phyloP scores from a whole-genome alignment of 2,113 vertebrate species.

The Anhinga anhinga region DNA sequence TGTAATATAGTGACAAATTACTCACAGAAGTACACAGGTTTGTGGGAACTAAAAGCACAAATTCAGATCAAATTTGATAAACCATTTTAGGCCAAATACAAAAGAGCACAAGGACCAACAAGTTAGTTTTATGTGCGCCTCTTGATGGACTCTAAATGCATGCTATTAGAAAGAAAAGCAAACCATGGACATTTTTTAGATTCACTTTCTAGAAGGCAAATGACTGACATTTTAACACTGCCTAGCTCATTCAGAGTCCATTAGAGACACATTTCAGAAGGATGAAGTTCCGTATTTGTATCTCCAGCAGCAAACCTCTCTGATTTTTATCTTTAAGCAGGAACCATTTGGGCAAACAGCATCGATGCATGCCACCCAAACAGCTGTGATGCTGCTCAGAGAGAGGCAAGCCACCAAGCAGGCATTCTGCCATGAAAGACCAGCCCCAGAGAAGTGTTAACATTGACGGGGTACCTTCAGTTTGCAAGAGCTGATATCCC shows the following conservation, averaged over 20 bases:
- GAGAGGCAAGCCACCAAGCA: not conserved
- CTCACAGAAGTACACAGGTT: not conserved
- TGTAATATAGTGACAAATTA: not conserved
- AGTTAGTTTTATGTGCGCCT: not conserved
- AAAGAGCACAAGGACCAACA: not conserved
- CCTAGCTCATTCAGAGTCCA: not conserved
- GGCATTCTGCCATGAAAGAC: not conserved
- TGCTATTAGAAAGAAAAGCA: not conserved
- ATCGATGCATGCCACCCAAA: rapidly evolving
- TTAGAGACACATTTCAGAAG: not conserved
- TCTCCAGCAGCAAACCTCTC: not conserved
- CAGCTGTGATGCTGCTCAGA: too few species aligned
- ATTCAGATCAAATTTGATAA: not conserved
- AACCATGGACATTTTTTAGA: not conserved
- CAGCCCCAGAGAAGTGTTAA: rapidly evolving
- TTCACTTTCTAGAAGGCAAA: not conserved
- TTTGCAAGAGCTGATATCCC: not conserved
- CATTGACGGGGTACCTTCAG: not conserved
- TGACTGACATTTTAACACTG: not conserved
- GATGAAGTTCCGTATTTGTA: too few species aligned
- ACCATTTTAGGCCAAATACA: not conserved
- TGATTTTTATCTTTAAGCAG: not conserved
- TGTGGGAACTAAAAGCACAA: not conserved
- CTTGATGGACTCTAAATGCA: not conserved
- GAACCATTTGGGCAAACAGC: not conserved